Conservation (phyloP, 2,113 vertebrate species). For the Amia ocellicauda region DNA sequence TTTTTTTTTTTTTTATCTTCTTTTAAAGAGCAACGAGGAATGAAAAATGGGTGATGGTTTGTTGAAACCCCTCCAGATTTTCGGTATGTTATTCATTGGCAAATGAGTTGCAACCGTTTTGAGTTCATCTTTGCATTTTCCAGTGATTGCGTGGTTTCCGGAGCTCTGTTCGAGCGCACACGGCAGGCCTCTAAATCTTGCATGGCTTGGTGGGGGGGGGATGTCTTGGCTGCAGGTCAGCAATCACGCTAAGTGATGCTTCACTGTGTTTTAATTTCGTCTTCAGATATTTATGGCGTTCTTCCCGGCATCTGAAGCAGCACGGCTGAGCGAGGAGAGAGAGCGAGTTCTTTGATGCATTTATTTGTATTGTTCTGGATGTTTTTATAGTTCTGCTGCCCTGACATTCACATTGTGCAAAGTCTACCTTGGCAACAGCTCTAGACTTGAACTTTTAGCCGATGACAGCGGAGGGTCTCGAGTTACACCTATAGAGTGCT, state of each 20-base stretch:
- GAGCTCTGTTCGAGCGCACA: background rate
- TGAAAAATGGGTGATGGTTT: background rate
- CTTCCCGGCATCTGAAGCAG: background rate
- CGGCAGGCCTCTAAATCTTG: constrained; percentile 22
- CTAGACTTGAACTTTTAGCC: too few species aligned
- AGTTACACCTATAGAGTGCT: too few species aligned
- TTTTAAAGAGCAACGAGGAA: too few species aligned
- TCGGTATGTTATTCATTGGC: constrained; percentile 20
- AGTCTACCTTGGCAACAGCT: too few species aligned
- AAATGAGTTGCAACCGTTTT: constrained; percentile 5
- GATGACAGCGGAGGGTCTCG: too few species aligned
- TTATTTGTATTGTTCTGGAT: background rate
- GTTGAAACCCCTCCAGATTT: background rate
- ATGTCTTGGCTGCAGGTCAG: constrained; percentile 21
- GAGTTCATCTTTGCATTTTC: constrained; percentile 18
- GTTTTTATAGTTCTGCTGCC: background rate
- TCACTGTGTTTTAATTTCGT: background rate
- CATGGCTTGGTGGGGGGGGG: background rate
- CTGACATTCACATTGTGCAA: too few species aligned
- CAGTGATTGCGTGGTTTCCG: constrained; percentile 24
- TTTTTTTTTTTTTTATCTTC: too few species aligned
- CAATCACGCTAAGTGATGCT: constrained; percentile 5
- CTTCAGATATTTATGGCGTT: background rate
- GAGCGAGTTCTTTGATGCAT: background rate
- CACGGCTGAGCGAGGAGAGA: background rate